Conservation (phyloP, 30 jellyfish, hydroid and myxozoan genomes). For the Rhopilema esculentum region DNA sequence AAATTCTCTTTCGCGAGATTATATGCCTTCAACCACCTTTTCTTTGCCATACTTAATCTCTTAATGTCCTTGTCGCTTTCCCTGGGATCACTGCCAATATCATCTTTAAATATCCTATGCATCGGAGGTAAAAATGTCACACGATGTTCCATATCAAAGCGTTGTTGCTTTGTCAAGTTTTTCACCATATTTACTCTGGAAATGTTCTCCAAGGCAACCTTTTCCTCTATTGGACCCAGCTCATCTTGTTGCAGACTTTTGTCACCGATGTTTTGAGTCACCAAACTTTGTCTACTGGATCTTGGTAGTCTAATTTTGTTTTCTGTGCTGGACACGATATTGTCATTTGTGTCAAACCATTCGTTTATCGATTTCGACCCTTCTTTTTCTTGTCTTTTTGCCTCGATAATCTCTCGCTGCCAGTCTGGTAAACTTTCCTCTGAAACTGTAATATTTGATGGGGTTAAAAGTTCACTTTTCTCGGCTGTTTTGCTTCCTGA, state of each 20-base stretch:
- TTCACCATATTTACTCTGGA: slow-evolving; percentile 54
- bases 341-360: not conserved
- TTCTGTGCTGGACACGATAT: not conserved
- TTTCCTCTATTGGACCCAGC: not conserved
- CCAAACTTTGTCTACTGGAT: not conserved
- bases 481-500: not conserved
- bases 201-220: not conserved
- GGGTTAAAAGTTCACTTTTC: not conserved
- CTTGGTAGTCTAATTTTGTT: not conserved
- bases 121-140: slow-evolving; percentile 56
- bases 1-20: slow-evolving; percentile 39
- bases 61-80: slow-evolving; percentile 37
- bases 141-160: slow-evolving; percentile 42
- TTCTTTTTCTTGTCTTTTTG: not conserved
- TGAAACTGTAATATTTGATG: not conserved
- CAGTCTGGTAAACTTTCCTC: slow-evolving; percentile 22
- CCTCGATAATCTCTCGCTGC: slow-evolving; percentile 19
- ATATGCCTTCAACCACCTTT: slow-evolving; percentile 61
- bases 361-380: not conserved
- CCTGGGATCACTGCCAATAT: not conserved
- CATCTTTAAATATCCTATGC: slow-evolving; percentile 38
- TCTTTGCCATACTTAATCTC: slow-evolving; percentile 46
- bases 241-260: not conserved
- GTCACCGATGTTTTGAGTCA: not conserved
- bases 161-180: slow-evolving; percentile 48